Percentiles rank a stretch among this genome's conserved stretches.
Conservation (phyloP, 2,888 invertebrate genomes). For the Ennomos erosarius region DNA sequence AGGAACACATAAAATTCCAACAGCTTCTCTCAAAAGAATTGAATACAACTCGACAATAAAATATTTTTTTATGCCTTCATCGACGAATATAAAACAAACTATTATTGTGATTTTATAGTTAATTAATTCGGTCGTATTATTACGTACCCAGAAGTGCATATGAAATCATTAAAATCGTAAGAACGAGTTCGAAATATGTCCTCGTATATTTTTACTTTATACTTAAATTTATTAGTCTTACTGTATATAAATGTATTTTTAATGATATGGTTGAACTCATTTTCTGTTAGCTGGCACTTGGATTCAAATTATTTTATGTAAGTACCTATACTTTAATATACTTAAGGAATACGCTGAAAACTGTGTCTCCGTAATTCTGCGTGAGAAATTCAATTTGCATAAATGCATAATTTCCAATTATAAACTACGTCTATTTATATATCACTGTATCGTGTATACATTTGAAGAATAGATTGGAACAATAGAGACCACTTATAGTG, state of each 20-base stretch:
- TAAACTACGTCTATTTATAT: too few relatives aligned
- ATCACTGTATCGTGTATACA: too few relatives aligned
- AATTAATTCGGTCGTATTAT: constrained; percentile 64
- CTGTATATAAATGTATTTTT: constrained; percentile 67
- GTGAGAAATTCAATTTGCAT: too few relatives aligned
- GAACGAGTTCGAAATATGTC: constrained; percentile 68
- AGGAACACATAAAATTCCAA: constrained; percentile 23
- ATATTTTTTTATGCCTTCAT: constrained; percentile 42
- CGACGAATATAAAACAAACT: constrained; percentile 46
- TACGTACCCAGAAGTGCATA: constrained; percentile 59
- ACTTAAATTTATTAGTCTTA: constrained; percentile 70
- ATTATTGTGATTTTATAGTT: constrained; percentile 62
- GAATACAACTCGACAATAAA: constrained; percentile 38
- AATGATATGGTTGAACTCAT: constrained; percentile 64
- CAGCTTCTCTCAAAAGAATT: constrained; percentile 25
- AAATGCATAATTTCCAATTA: too few relatives aligned
- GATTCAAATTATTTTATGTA: constrained; percentile 13
- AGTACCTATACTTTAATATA: not conserved
- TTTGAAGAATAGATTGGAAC: too few relatives aligned
- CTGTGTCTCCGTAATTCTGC: too few relatives aligned
- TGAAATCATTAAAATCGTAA: constrained; percentile 63
- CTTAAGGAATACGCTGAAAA: too few relatives aligned
- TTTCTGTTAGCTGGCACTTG: constrained; percentile 42
- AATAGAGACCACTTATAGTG: too few relatives aligned
- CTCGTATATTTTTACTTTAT: constrained; percentile 68